Evolutionary conservation across 2,113 vertebrate species (phyloP), one percentile per base, ranked within the genome.

Genomic region (Forbesichthys papilliferus): DNA sequence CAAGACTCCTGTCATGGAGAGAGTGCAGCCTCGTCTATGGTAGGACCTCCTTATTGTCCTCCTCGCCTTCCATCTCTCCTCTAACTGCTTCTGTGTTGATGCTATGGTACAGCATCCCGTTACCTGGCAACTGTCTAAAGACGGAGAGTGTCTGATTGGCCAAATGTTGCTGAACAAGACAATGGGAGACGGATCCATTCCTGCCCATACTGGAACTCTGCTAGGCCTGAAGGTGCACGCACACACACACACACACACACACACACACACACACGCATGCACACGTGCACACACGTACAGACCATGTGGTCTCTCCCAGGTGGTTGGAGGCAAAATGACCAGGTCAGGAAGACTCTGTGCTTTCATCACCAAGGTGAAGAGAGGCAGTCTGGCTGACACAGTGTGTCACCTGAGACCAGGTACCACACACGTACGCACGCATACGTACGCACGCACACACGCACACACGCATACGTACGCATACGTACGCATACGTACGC

Each of bases 361-460:
- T 11, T 98, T 98, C 90, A 99, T 99, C 91, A 99, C 98, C 66
- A 98, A 99, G 89, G 98, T 99, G 65, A 99, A 98, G 91, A 96
- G 91, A 92, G 98, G 98, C 88, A 99, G 98, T 90, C 92, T 99
- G 88, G 98, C 97, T 20, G 98, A 99, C 81, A 96, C 95, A 2
- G 96, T 99, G 57, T 97, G 98, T 34, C 96, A 98, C 86, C 95
- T 99, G 78, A 94, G 96, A 90, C 95, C 97, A 93, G 97, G 97
- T 98, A 93, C 60, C 27, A 36, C 61, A 57, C 64, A 20, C 11
- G 20, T 56, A 66, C 60, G 34, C 36, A 34, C 33, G 16, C 16
- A 16, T 16, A 16, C 0, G 16, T 16, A 16, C 16, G 16, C 16
- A 16, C 16, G 16, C 0, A n/a, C n/a, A n/a, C n/a, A n/a, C n/a